Evolutionary conservation across 1,140 invertebrate species (phyloP).

Genomic region (Apis cerana): DNA sequence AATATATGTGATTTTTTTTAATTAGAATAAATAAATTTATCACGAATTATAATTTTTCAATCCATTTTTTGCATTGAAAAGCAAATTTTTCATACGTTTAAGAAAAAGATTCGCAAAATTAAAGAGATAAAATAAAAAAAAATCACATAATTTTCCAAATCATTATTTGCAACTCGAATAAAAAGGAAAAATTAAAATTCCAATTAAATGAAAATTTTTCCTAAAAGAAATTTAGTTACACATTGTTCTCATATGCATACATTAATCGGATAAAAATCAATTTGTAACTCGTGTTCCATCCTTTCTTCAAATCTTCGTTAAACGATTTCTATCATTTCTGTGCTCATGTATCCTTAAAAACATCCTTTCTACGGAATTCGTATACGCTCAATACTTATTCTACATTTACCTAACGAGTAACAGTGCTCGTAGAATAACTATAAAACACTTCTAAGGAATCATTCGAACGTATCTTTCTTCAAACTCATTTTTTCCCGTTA

Average conservation of each 20-base stretch:
- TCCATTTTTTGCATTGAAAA: not conserved
- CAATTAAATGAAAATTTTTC: not conserved
- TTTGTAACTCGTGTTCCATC: no score
- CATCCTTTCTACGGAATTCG: not conserved
- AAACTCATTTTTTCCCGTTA: slow-evolving; percentile 53
- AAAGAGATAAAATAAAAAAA: not conserved
- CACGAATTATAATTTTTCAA: not conserved
- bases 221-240: not conserved
- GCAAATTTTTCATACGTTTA: not conserved
- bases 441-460: not conserved
- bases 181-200: not conserved
- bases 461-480: not conserved
- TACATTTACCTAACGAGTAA: not conserved
- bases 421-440: not conserved
- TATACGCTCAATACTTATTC: not conserved
- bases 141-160: not conserved
- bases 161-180: no score
- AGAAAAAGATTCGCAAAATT: not conserved
- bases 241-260: not conserved
- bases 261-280: not conserved
- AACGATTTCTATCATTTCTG: not conserved
- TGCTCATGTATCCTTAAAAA: not conserved
- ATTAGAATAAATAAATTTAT: not conserved
- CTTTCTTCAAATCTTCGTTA: not conserved
- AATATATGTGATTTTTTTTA: not conserved